Evolutionary conservation across 2,797 vertebrate species (phyloP).

Genomic region (Myripristis jacobus): DNA sequence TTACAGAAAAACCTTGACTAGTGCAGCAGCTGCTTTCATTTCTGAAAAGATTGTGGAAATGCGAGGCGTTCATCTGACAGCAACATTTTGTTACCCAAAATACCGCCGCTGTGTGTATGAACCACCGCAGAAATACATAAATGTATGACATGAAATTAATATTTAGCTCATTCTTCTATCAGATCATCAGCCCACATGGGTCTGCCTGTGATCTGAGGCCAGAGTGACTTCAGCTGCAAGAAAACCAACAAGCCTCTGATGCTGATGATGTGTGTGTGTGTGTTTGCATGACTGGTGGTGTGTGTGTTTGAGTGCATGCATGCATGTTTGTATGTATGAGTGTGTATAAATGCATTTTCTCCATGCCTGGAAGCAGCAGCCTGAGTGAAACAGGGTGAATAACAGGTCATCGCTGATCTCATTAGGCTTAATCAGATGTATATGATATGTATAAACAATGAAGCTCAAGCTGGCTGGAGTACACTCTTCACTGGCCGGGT

Average conservation of each 20-base stretch:
- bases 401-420: slow-evolving; percentile 75
- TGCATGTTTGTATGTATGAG: slow-evolving; percentile 8
- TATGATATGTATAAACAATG: slow-evolving; percentile 77
- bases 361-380: slow-evolving; percentile 62
- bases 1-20: too few relatives aligned
- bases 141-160: slow-evolving; percentile 73
- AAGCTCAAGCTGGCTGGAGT: slow-evolving; percentile 35
- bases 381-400: slow-evolving; percentile 68
- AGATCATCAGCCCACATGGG: slow-evolving; percentile 75
- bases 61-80: slow-evolving; percentile 39
- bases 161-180: slow-evolving; percentile 75
- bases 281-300: neutral
- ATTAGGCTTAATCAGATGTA: slow-evolving; percentile 79
- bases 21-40: too few relatives aligned
- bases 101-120: slow-evolving; percentile 32
- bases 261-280: slow-evolving; percentile 40
- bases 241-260: slow-evolving; percentile 71
- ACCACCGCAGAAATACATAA: slow-evolving; percentile 63
- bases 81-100: slow-evolving; percentile 29
- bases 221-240: slow-evolving; percentile 62
- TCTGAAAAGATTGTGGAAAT: neutral
- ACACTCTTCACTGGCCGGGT: slow-evolving; percentile 35
- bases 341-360: slow-evolving; percentile 5
- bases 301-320: neutral
- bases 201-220: slow-evolving; percentile 70